These are phyloP conservation scores for Epirrhoe alternata DNA, from an alignment of 2,888 invertebrate species.

Conservation along the genomic window DNA sequence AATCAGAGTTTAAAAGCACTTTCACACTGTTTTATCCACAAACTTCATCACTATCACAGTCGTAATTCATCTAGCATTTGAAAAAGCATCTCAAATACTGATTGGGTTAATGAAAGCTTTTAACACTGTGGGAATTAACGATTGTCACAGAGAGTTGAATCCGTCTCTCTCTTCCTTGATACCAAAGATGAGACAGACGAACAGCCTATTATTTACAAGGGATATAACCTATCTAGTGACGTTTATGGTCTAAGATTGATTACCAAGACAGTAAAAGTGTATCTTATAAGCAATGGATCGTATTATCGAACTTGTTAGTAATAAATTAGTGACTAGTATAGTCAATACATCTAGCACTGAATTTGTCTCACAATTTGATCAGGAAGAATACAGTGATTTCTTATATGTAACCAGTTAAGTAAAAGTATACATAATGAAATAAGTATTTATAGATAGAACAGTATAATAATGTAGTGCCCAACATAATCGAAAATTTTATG, in stretches of 20 bases:
- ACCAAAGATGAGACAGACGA: conserved; percentile 10
- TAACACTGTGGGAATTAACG: conserved; percentile 61
- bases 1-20: conserved; percentile 4
- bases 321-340: conserved; percentile 5
- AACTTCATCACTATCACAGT: conserved; percentile 9
- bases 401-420: no score
- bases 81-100: conserved; percentile 49
- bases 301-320: conserved; percentile 15
- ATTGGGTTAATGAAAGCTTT: conserved; percentile 61
- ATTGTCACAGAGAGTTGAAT: conserved; percentile 43
- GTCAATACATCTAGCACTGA: no score
- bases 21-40: conserved; percentile 13
- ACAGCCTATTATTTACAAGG: conserved; percentile 8
- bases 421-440: no score
- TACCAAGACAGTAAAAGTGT: conserved; percentile 48
- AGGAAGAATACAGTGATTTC: no score
- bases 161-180: not conserved
- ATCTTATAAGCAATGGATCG: conserved; percentile 24
- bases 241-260: conserved; percentile 61
- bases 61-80: conserved; percentile 42
- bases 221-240: conserved; percentile 64
- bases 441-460: no score
- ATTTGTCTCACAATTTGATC: no score
- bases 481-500: no score
- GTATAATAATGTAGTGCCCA: no score